phyloP scores from a whole-genome alignment of 30 jellyfish, hydroid and myxozoan genomes.

The Catostylus mosaicus region DNA sequence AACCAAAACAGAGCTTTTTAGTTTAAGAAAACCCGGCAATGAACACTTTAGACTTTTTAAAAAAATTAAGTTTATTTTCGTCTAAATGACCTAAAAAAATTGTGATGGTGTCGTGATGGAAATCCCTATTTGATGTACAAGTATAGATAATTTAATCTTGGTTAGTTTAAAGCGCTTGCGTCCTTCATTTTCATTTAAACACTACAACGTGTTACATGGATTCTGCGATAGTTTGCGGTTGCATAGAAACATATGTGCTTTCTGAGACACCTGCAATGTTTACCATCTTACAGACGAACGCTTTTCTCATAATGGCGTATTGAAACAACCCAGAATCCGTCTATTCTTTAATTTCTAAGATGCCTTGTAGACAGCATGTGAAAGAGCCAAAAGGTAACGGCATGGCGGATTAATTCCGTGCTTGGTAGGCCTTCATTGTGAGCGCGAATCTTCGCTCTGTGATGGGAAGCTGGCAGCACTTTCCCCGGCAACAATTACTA shows the following conservation, averaged over 20 bases:
- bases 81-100: too few species aligned
- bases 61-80: too few species aligned
- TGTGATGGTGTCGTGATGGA: background rate
- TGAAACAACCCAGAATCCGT: background rate
- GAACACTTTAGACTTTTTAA: too few species aligned
- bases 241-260: constrained; percentile 1
- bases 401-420: too few species aligned
- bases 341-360: background rate
- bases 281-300: background rate
- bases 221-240: background rate
- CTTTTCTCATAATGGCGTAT: background rate
- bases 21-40: too few species aligned
- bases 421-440: too few species aligned
- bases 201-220: constrained; percentile 6
- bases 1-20: too few species aligned
- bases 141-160: background rate
- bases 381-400: too few species aligned
- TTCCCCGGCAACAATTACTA: too few species aligned
- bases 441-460: too few species aligned
- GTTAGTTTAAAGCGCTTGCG: background rate
- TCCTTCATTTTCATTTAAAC: background rate
- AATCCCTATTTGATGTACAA: background rate
- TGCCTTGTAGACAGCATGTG: background rate
- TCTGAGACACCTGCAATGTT: constrained; percentile 4
- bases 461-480: too few species aligned